These are phyloP conservation scores for Sebastolobus altivelis DNA, from an alignment of 2,797 vertebrate genomes.

Conservation along the genomic window DNA sequence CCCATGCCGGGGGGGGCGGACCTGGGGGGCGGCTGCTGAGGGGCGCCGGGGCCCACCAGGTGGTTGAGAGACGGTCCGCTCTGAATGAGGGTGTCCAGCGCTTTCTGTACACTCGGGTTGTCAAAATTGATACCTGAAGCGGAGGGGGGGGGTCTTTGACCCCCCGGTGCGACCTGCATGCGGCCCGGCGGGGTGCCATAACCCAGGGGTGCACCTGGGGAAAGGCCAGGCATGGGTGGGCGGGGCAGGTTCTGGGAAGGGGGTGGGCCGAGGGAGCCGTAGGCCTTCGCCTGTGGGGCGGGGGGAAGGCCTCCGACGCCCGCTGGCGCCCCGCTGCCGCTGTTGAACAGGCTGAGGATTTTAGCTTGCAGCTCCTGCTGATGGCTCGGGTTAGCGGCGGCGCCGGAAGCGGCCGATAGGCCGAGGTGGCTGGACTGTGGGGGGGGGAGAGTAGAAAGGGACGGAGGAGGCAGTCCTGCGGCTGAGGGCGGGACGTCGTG, in stretches of 20 bases:
- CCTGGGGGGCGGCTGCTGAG: conserved; percentile 72
- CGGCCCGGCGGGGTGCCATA: conserved; percentile 84
- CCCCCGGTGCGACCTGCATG: conserved; percentile 77
- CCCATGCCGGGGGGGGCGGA: conserved; percentile 72
- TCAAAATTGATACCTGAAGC: conserved; percentile 95
- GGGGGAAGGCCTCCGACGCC: not conserved
- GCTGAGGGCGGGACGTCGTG: conserved; percentile 61
- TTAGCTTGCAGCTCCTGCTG: conserved; percentile 98
- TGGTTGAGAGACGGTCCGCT: conserved; percentile 95
- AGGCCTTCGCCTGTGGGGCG: conserved; percentile 61
- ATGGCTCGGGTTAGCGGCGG: conserved; percentile 79
- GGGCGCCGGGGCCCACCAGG: conserved; percentile 85
- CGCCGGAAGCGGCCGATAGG: conserved; percentile 66
- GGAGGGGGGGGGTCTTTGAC: conserved; percentile 83
- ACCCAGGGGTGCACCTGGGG: conserved; percentile 58
- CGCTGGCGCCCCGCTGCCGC: conserved; percentile 73
- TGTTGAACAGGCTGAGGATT: conserved; percentile 98
- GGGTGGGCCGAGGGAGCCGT: conserved; percentile 65
- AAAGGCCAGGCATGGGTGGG: conserved; percentile 57
- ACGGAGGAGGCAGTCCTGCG: conserved; percentile 47
- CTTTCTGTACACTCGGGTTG: conserved; percentile 98
- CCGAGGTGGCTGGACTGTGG: conserved; percentile 61
- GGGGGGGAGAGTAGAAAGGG: conserved; percentile 54
- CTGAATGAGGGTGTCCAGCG: conserved; percentile 97
- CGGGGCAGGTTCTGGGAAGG: conserved; percentile 76